Evolutionary conservation across 2,797 vertebrate genomes (phyloP), one percentile per base, ranked within the genome.

Genomic region (Eutrigla gurnardus): DNA sequence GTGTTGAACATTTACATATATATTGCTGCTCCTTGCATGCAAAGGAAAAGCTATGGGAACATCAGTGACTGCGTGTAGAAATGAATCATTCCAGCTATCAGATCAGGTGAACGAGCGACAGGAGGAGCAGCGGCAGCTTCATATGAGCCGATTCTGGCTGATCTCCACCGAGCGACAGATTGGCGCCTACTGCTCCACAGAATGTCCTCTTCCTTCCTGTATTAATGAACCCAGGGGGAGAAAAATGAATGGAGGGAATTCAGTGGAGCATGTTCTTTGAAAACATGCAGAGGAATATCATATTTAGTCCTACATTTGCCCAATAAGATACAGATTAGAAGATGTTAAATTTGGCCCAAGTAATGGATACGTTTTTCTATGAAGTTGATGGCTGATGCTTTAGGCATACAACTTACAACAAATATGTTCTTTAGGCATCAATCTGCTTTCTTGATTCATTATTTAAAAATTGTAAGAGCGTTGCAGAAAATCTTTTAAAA

Each of bases 141-240:
- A 77, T 84, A 64, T 63, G 86, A 83, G 83, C 80, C 25, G 74
- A 81, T 73, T 65, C 89, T 93, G 93, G 92, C 90, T 55, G 65
- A 75, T 83, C 75, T 93, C 93, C 90, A 93, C 80, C 0, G 64
- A 82, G 90, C 81, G 85, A 92, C 92, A 93, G 93, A 93, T 94
- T 93, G 93, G 88, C 79, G 80, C 92, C 87, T 82, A 81, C 86
- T 91, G 91, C 81, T 91, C 88, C 90, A 55, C 92, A 91, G 87
- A 91, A 83, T 83, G 86, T 85, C 55, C 87, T 61, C 90, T 92
- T 93, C 90, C 90, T 82, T 87, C 87, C 91, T 86, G 89, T 83
- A 69, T 89, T 88, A 91, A 90, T 92, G 86, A 91, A 78, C 77
- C 63, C 77, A 71, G 42, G 78, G 42, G 76, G 7, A 78, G 74